Conservation (phyloP, 2,888 invertebrate genomes). For the Balanococcus diminutus region DNA sequence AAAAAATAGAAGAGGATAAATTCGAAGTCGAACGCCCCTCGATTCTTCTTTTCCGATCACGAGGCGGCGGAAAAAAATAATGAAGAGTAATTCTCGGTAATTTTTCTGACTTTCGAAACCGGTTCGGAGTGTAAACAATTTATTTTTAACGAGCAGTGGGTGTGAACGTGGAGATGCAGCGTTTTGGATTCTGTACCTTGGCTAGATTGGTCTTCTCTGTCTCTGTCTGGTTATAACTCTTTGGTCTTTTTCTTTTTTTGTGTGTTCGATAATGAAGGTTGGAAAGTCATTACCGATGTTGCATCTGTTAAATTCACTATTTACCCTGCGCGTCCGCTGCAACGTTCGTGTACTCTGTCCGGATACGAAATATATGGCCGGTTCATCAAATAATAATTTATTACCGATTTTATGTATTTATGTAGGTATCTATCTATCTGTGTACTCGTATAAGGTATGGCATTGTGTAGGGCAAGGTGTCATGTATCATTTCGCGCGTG, state of each 20-base stretch:
- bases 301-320: constrained; percentile 39
- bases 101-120: constrained; percentile 50
- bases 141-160: constrained; percentile 54
- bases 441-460: not conserved
- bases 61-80: constrained; percentile 46
- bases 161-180: constrained; percentile 49
- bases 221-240: not conserved
- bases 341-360: not conserved
- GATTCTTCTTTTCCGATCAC: constrained; percentile 37
- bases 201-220: not conserved
- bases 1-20: not conserved
- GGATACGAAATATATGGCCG: not conserved
- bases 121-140: constrained; percentile 53
- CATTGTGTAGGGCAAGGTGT: not conserved
- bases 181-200: not conserved
- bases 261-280: constrained; percentile 31
- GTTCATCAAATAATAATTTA: constrained; percentile 51
- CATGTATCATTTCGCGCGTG: not conserved
- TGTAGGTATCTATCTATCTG: not conserved
- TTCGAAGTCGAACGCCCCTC: not conserved
- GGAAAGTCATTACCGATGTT: constrained; percentile 25
- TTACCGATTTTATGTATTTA: not conserved
- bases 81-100: constrained; percentile 52
- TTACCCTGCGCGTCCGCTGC: not conserved
- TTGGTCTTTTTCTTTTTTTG: not conserved